Percentiles rank a stretch among this genome's conserved stretches.
phyloP scores from a whole-genome alignment of 2,113 vertebrate species.

The Lepisosteus osseus region DNA sequence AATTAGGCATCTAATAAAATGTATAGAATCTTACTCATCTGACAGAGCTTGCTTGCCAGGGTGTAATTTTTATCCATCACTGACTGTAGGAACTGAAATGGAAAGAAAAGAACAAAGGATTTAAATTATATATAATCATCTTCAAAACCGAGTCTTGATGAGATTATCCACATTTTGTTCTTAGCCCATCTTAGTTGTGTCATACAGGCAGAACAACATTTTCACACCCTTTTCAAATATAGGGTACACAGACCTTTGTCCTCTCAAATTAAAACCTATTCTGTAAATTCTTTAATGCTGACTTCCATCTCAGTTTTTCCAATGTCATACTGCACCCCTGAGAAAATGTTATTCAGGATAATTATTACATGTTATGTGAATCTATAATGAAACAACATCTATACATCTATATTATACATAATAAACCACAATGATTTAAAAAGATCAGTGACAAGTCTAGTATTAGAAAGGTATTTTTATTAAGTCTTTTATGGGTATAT shows the following conservation, averaged over 20 bases:
- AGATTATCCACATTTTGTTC: not conserved
- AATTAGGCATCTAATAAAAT: constrained; percentile 4
- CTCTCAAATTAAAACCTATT: not conserved
- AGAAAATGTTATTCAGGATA: not conserved
- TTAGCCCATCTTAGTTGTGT: too few relatives aligned
- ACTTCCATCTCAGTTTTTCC: too few relatives aligned
- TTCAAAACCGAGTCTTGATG: not conserved
- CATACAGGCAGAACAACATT: too few relatives aligned
- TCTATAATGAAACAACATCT: too few relatives aligned
- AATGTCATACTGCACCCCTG: not conserved
- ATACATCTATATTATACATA: too few relatives aligned
- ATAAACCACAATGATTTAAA: too few relatives aligned
- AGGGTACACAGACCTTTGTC: not conserved
- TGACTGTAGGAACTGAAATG: constrained; percentile 75
- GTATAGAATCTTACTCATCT: constrained; percentile 71
- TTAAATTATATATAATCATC: constrained; percentile 1
- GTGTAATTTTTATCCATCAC: constrained; percentile 64
- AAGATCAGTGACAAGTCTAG: too few relatives aligned
- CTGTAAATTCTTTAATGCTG: too few relatives aligned
- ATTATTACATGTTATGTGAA: not conserved
- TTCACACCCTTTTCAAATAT: not conserved
- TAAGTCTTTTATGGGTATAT: too few relatives aligned
- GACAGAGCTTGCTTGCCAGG: constrained; percentile 72
- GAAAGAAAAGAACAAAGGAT: constrained; percentile 21
- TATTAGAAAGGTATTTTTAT: too few relatives aligned